Percentiles rank a stretch among this genome's conserved stretches.
phyloP scores from a whole-genome alignment of 2,888 invertebrate genomes.

The Oscheius onirici region DNA sequence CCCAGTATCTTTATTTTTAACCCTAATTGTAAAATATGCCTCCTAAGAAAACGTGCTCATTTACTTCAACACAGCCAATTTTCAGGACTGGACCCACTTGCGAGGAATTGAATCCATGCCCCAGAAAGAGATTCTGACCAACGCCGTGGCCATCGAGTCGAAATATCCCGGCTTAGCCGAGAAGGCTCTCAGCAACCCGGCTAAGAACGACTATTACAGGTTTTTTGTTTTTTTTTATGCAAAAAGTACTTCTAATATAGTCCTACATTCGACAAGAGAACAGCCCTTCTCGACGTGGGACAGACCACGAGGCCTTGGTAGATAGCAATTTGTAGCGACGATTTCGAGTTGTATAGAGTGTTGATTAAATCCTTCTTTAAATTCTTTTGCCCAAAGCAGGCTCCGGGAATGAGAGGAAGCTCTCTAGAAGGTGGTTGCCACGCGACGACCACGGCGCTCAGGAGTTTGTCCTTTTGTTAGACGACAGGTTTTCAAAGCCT shows the following conservation, averaged over 20 bases:
- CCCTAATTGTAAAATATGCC: no score
- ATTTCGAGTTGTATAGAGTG: constrained; percentile 26
- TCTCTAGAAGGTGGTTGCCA: constrained; percentile 18
- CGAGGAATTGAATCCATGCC: constrained; percentile 62
- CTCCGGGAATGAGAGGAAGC: neutral
- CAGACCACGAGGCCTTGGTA: constrained; percentile 64
- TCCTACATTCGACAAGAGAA: constrained; percentile 65
- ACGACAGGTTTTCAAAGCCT: no score
- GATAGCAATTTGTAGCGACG: constrained; percentile 26
- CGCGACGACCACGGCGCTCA: neutral
- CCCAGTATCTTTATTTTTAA: no score
- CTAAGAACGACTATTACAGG: constrained; percentile 53
- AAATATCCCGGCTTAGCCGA: constrained; percentile 59
- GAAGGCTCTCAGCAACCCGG: constrained; percentile 48
- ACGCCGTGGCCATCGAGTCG: constrained; percentile 49
- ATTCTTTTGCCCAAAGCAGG: constrained; percentile 10
- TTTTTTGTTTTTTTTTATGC: constrained; percentile 30
- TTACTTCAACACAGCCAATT: no score
- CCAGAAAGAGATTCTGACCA: constrained; percentile 53
- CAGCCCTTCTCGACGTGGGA: constrained; percentile 62
- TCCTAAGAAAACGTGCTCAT: no score
- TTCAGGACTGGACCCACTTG: constrained; percentile 62
- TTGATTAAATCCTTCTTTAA: constrained; percentile 30
- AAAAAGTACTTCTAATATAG: constrained; percentile 32
- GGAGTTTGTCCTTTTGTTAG: neutral